Evolutionary conservation across 23 tunicate genomes (phyloP).

Genomic region (Botrylloides violaceus): DNA sequence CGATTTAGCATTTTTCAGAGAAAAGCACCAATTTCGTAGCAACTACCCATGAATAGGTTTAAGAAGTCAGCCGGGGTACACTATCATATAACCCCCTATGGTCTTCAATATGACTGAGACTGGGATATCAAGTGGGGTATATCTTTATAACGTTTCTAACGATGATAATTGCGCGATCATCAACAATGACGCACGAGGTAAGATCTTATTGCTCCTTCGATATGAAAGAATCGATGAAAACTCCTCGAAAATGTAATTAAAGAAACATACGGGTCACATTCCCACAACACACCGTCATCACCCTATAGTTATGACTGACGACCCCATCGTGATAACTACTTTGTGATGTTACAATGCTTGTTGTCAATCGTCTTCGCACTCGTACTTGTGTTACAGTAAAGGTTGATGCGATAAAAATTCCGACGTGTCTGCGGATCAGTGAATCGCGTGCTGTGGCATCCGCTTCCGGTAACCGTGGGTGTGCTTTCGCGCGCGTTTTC

Average conservation of each 20-base stretch:
- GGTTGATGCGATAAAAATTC: no score
- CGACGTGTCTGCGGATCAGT: no score
- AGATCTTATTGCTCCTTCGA: neutral
- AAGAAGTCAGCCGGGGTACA: neutral
- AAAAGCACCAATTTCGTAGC: neutral
- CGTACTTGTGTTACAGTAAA: no score
- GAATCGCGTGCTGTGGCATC: no score
- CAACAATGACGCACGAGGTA: neutral
- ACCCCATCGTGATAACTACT: no score
- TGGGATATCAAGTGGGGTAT: conserved; percentile 1
- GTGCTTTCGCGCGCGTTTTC: neutral
- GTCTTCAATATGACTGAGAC: neutral
- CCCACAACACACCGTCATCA: no score
- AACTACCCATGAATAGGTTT: neutral
- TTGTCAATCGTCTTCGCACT: no score
- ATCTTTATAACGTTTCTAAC: neutral
- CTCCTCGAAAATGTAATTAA: neutral
- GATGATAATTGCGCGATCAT: neutral
- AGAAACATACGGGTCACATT: neutral
- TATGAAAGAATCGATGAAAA: neutral
- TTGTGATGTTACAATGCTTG: no score
- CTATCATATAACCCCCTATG: neutral
- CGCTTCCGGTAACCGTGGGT: no score
- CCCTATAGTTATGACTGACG: no score
- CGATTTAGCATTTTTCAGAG: neutral